Evolutionary conservation across 2,888 invertebrate genomes (phyloP).

Genomic region (Pachymerium ferrugineum): DNA sequence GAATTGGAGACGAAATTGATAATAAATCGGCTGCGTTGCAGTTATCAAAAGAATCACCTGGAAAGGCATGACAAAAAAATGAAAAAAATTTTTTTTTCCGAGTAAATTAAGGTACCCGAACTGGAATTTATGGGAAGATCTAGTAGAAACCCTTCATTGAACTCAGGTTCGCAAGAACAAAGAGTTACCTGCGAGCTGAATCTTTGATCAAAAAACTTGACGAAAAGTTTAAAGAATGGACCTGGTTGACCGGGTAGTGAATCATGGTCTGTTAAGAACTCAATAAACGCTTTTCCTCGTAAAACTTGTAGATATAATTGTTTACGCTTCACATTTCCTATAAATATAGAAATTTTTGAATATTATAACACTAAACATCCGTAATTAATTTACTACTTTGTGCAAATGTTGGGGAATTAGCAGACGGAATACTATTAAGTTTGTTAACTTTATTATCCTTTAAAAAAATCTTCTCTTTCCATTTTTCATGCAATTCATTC

Average conservation of each 20-base stretch:
- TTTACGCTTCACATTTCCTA: not conserved
- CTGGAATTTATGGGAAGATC: not conserved
- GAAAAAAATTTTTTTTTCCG: too few relatives aligned
- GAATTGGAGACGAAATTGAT: conserved; percentile 27
- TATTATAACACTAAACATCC: not conserved
- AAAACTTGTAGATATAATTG: conserved; percentile 29
- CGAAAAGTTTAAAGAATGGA: not conserved
- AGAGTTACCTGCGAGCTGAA: conserved; percentile 11
- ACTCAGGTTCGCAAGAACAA: conserved; percentile 30
- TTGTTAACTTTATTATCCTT: not conserved
- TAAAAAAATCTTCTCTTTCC: not conserved
- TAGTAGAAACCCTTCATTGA: conserved; percentile 30
- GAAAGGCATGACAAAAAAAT: not conserved
- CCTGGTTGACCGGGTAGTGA: not conserved
- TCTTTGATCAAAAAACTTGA: conserved; percentile 27
- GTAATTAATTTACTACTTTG: not conserved
- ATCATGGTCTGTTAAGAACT: not conserved
- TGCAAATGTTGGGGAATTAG: not conserved
- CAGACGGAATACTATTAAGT: not conserved
- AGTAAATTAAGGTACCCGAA: not conserved
- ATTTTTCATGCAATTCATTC: not conserved
- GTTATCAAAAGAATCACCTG: not conserved
- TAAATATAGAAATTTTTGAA: too few relatives aligned
- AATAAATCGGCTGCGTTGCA: conserved; percentile 4
- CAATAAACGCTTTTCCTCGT: conserved; percentile 25